phyloP scores from a whole-genome alignment of 2,113 vertebrate genomes.

The rat (Rattus norvegicus) region GRCr8 NC_086034.1:10392001-10392500 shows the following conservation, averaged over 20 bases:
- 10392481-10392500: no score
- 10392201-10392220: neutral
- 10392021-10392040: neutral
- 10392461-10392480: no score
- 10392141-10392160: neutral
- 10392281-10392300: neutral
- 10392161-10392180: neutral
- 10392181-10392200: neutral
- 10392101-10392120: neutral
- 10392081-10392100: neutral
- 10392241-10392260: neutral
- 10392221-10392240: neutral
- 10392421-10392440: no score
- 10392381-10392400: neutral
- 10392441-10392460: no score
- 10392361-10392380: neutral
- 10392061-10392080: neutral
- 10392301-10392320: neutral
- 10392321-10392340: neutral
- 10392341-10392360: neutral
- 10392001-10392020: neutral
- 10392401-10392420: no score
- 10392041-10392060: neutral
- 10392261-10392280: neutral
- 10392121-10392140: neutral